phyloP scores from a whole-genome alignment of 2,888 invertebrate species.

The Torymus tubicola region DNA sequence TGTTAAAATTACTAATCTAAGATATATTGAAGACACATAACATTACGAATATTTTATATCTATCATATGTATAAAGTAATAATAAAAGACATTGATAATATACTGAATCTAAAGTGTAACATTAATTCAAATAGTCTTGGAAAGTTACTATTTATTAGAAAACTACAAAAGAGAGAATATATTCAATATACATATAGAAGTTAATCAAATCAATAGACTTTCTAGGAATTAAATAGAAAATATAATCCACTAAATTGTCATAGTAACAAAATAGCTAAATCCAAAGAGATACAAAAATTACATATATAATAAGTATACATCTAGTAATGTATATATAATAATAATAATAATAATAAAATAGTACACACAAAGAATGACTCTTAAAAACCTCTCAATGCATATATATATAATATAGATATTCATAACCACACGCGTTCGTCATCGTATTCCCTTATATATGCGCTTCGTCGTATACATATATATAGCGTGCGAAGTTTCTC shows the following conservation, averaged over 20 bases:
- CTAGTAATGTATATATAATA: neutral
- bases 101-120: no score
- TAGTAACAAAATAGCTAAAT: slow-evolving; percentile 8
- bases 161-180: slow-evolving; percentile 17
- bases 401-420: neutral
- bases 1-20: no score
- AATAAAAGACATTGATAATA: no score
- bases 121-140: no score
- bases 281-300: slow-evolving; percentile 9
- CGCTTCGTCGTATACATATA: neutral
- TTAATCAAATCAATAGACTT: slow-evolving; percentile 3
- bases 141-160: no score
- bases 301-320: slow-evolving; percentile 20
- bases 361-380: slow-evolving; percentile 35
- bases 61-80: no score
- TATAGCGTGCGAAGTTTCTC: no score
- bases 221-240: slow-evolving; percentile 40
- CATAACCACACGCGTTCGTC: neutral
- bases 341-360: neutral
- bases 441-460: neutral
- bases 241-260: slow-evolving; percentile 20
- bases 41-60: no score
- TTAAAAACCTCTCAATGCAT: slow-evolving; percentile 42
- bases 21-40: no score
- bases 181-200: neutral